These are phyloP conservation scores for Berghia stephanieae DNA, from an alignment of 1,140 invertebrate genomes.

Conservation along the genomic window DNA sequence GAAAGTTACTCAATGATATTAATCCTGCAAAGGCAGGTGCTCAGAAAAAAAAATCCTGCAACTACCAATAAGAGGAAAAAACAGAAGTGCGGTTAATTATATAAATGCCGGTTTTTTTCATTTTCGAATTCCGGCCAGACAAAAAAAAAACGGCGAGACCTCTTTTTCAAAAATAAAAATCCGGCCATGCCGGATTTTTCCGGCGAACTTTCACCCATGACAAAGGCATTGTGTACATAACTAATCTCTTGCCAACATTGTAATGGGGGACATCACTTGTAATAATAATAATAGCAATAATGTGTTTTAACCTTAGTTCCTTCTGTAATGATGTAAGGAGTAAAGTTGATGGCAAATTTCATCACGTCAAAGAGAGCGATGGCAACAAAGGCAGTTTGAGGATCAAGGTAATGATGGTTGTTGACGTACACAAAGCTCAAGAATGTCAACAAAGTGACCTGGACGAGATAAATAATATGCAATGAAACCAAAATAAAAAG, in stretches of 20 bases:
- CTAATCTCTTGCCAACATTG: neutral
- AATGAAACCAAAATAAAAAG: too few relatives aligned
- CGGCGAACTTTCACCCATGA: too few relatives aligned
- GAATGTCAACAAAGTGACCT: constrained; percentile 74
- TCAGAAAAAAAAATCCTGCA: too few relatives aligned
- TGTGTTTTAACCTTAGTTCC: constrained; percentile 40
- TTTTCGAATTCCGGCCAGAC: too few relatives aligned
- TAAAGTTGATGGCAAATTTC: constrained; percentile 80
- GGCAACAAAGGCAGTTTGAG: constrained; percentile 84
- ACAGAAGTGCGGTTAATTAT: too few relatives aligned
- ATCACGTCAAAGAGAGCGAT: constrained; percentile 97
- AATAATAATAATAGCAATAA: neutral
- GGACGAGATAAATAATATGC: constrained; percentile 50
- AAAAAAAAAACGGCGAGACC: too few relatives aligned
- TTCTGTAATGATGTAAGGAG: constrained; percentile 69
- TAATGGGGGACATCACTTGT: neutral
- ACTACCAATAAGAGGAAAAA: too few relatives aligned
- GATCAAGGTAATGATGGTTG: constrained; percentile 61
- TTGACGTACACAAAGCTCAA: constrained; percentile 66
- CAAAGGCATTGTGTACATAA: neutral
- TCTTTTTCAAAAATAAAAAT: too few relatives aligned
- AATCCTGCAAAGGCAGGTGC: too few relatives aligned
- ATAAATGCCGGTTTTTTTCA: too few relatives aligned
- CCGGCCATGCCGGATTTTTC: too few relatives aligned
- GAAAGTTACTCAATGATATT: too few relatives aligned